Base-by-base conservation (phyloP, 2,797 vertebrate genomes). In the Trachurus trachurus region DNA sequence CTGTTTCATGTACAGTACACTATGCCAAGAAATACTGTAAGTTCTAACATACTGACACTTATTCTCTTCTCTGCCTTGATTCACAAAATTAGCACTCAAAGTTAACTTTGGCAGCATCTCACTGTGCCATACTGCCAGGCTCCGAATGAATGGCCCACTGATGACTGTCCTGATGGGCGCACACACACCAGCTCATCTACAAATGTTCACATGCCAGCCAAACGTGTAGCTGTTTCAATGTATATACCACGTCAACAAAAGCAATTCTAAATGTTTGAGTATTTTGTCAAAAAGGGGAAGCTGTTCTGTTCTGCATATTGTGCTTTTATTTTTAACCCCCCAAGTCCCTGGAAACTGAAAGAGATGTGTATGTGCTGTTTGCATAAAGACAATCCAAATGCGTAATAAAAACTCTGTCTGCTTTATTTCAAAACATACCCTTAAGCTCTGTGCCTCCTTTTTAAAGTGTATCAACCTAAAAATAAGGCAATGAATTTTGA, bases 401-500 rank as follows among this genome's bases (percentile, higher is more conserved):
- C n/a, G 15, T 78, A 70, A 71, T 68, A 86, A 86, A 89, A 79
- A 74, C 63, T 81, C 21, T 62, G 37, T 74, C 86, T 83, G 71
- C 72, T 90, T 86, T 74, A 85, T 91, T 92, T 92, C 71, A 91
- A 90, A 92, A 92, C 71, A 85, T 87, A 67, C 77, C 88, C 71
- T 86, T 75, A 86, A 90, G 89, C 82, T 76, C 68, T 66, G 56
- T 39, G 80, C 58, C 66, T 87, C 78, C 71, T 73, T 85, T 87
- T 92, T 75, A 85, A 85, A 89, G 81, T 71, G 70, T 91, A 91
- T 90, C 85, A 80, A 85, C 76, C 85, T 89, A 86, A 92, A 91
- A 92, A 92, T 87, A 90, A 87, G 78, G 81, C 86, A 88, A 90
- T 87, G 83, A 90, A 90, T 92, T 92, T 83, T 89, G 92, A 93